These are phyloP conservation scores for Neuroscelio doddi DNA, from an alignment of 2,888 invertebrate species.

Conservation along the genomic window DNA sequence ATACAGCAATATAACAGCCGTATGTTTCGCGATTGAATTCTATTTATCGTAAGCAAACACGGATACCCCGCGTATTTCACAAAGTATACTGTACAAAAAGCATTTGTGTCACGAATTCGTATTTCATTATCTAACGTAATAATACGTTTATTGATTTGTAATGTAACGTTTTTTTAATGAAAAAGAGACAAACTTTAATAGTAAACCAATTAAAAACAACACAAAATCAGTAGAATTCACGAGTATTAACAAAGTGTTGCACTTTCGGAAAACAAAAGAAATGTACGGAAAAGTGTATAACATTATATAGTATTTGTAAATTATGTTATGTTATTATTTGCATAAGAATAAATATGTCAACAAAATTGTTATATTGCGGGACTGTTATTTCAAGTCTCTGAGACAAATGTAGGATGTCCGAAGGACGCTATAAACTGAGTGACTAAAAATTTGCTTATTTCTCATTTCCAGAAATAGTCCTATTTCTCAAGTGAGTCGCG, in stretches of 20 bases:
- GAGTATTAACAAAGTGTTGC: too few species aligned
- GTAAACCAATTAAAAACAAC: too few species aligned
- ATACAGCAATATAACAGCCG: background rate
- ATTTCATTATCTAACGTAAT: constrained; percentile 25
- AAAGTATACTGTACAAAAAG: constrained; percentile 12
- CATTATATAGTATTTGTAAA: too few species aligned
- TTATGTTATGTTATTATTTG: constrained; percentile 12
- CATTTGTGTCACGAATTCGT: constrained; percentile 5
- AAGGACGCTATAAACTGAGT: constrained; percentile 5
- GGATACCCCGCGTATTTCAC: constrained; percentile 12
- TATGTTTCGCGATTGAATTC: constrained; percentile 26
- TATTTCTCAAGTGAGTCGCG: too few species aligned
- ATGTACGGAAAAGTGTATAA: too few species aligned
- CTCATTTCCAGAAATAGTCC: constrained; percentile 40
- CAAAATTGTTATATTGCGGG: constrained; percentile 29
- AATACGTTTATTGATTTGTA: too few species aligned
- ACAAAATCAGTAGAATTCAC: too few species aligned
- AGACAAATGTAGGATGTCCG: constrained; percentile 18
- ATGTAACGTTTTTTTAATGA: too few species aligned
- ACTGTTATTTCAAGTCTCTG: too few species aligned
- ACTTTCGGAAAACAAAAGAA: too few species aligned
- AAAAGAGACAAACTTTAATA: too few species aligned
- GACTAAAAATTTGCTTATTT: constrained; percentile 34
- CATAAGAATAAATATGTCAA: constrained; percentile 13
- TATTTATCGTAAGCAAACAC: constrained; percentile 24